Evolutionary conservation across 2,797 vertebrate genomes (phyloP).

Genomic region (Tokudaia muenninki): DNA sequence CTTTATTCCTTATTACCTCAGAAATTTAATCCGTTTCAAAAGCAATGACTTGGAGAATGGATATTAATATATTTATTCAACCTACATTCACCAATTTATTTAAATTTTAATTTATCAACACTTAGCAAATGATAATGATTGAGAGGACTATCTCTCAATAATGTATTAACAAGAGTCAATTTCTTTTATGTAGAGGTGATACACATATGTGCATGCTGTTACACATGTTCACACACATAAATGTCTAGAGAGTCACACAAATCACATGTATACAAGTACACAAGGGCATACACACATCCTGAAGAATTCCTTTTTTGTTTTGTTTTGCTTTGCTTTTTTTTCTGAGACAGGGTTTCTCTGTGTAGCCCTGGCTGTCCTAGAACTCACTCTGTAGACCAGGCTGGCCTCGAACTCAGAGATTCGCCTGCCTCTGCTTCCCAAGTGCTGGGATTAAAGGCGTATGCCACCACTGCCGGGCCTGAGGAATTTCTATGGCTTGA

Average conservation of each 20-base stretch:
- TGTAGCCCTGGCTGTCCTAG: too few relatives aligned
- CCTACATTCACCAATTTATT: conserved; percentile 65
- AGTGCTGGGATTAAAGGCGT: too few relatives aligned
- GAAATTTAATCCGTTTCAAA: conserved; percentile 50
- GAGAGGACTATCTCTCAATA: conserved; percentile 51
- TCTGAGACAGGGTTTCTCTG: too few relatives aligned
- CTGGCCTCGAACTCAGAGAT: too few relatives aligned
- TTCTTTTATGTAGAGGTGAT: conserved; percentile 59
- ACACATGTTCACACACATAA: not conserved
- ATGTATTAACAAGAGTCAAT: conserved; percentile 21
- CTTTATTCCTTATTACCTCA: conserved; percentile 25
- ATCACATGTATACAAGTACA: not conserved
- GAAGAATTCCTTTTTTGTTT: not conserved
- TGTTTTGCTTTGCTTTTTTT: too few relatives aligned
- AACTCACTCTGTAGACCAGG: too few relatives aligned
- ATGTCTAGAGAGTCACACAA: not conserved
- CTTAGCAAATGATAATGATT: conserved; percentile 62
- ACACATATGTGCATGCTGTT: not conserved
- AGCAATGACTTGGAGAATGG: not conserved
- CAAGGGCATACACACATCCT: not conserved
- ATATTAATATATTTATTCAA: conserved; percentile 63
- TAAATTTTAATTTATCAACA: conserved; percentile 67
- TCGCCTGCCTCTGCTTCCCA: too few relatives aligned
- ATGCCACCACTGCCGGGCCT: not conserved
- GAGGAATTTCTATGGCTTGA: conserved; percentile 61